phyloP scores from a whole-genome alignment of 2,113 vertebrate genomes.

The Charadrius vociferus region DNA sequence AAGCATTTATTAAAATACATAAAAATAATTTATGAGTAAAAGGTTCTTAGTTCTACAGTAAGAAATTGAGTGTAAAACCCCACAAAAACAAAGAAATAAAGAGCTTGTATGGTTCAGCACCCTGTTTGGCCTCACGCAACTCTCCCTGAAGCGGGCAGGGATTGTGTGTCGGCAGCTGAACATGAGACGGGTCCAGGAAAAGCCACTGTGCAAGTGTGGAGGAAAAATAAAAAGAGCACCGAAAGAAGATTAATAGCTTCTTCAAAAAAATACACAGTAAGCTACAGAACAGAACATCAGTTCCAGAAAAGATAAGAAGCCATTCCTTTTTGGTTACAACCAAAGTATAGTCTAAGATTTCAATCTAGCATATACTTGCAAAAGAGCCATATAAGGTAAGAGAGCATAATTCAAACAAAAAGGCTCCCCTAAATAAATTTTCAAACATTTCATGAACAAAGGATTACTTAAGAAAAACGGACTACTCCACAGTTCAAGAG shows the following conservation, averaged over 20 bases:
- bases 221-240: not conserved
- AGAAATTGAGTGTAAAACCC: not conserved
- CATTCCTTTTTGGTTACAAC: slow-evolving; percentile 12
- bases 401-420: not conserved
- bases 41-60: not conserved
- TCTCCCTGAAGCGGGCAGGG: not conserved
- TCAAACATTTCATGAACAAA: not conserved
- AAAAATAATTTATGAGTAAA: not conserved
- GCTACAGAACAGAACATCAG: not conserved
- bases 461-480: not conserved
- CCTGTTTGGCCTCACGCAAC: not conserved
- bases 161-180: not conserved
- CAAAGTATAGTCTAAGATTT: not conserved
- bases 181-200: not conserved
- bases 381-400: not conserved
- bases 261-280: not conserved
- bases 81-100: not conserved
- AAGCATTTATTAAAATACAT: not conserved
- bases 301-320: slow-evolving; percentile 47
- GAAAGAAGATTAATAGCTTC: not conserved
- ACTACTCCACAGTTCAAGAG: not conserved
- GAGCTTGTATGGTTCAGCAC: not conserved
- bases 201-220: not conserved
- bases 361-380: not conserved
- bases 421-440: not conserved